Percentiles rank a stretch among this genome's conserved stretches.
phyloP scores from a whole-genome alignment of 1,140 invertebrate species.

The Bathynomus jamesi region DNA sequence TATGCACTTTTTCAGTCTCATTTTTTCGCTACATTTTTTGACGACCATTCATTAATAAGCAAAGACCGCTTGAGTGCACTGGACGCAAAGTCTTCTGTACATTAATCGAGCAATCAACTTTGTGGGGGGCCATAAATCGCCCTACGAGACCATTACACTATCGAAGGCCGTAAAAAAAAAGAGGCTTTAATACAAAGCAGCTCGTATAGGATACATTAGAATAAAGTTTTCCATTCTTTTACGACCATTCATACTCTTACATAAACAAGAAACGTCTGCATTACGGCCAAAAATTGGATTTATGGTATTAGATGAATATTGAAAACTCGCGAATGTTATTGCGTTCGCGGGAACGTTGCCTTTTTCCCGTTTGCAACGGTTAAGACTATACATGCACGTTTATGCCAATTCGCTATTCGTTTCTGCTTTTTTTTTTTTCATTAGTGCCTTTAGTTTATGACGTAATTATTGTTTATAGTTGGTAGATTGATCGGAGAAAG shows the following conservation, averaged over 20 bases:
- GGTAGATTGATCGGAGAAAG: too few species aligned
- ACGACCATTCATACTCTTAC: not conserved
- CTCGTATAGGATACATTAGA: not conserved
- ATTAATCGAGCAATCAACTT: not conserved
- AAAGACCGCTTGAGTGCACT: not conserved
- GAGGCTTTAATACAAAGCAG: not conserved
- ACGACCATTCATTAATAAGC: not conserved
- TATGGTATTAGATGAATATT: not conserved
- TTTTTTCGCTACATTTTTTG: too few species aligned
- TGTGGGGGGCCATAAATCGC: not conserved
- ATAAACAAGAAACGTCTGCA: slow-evolving; percentile 1
- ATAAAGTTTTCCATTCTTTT: not conserved
- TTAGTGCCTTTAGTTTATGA: too few species aligned
- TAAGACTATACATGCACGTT: too few species aligned
- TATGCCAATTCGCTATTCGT: too few species aligned
- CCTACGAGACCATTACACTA: not conserved
- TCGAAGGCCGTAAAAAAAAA: not conserved
- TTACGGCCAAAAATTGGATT: not conserved
- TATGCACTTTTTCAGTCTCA: too few species aligned
- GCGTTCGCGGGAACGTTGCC: not conserved
- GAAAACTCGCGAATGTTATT: not conserved
- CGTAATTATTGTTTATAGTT: too few species aligned
- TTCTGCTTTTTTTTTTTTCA: too few species aligned
- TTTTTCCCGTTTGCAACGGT: not conserved
- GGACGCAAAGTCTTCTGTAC: not conserved